Conservation (phyloP, 2,797 vertebrate genomes). For the Enoplosus armatus region DNA sequence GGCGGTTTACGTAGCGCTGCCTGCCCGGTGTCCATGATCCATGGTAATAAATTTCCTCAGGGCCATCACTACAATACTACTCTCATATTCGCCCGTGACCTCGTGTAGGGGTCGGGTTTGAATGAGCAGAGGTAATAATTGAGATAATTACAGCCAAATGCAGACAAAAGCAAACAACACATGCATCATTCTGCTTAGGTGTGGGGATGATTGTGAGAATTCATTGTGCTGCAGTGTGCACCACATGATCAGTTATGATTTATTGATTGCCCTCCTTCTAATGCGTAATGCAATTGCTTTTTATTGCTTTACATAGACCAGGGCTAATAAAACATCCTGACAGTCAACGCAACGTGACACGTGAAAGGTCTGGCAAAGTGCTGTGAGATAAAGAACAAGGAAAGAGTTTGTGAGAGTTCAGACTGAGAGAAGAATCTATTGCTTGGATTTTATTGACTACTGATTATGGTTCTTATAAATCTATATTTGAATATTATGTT, state of each 20-base stretch:
- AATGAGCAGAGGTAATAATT: slow-evolving; percentile 60
- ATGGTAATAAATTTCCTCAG: slow-evolving; percentile 57
- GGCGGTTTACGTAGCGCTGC: slow-evolving; percentile 48
- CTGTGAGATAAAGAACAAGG: slow-evolving; percentile 48
- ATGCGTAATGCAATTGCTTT: slow-evolving; percentile 77
- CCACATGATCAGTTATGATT: slow-evolving; percentile 73
- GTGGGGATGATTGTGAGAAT: slow-evolving; percentile 38
- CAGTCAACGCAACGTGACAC: slow-evolving; percentile 25
- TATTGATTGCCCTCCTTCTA: slow-evolving; percentile 76
- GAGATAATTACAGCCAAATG: slow-evolving; percentile 71
- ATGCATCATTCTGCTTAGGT: slow-evolving; percentile 41
- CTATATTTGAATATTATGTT: background rate
- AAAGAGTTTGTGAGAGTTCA: slow-evolving; percentile 11
- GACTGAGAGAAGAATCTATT: slow-evolving; percentile 11
- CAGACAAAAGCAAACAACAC: slow-evolving; percentile 56
- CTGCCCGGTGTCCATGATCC: slow-evolving; percentile 13
- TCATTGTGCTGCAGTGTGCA: slow-evolving; percentile 28
- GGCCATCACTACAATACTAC: slow-evolving; percentile 36
- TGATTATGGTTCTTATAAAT: background rate
- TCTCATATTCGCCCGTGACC: slow-evolving; percentile 36
- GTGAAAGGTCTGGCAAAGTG: slow-evolving; percentile 56
- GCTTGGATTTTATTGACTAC: slow-evolving; percentile 3
- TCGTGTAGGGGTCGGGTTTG: slow-evolving; percentile 42
- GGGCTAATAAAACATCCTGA: slow-evolving; percentile 77
- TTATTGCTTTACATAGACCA: slow-evolving; percentile 80